phyloP scores from a whole-genome alignment of 1,140 invertebrate species.

The Xylocopa sonorina region DNA sequence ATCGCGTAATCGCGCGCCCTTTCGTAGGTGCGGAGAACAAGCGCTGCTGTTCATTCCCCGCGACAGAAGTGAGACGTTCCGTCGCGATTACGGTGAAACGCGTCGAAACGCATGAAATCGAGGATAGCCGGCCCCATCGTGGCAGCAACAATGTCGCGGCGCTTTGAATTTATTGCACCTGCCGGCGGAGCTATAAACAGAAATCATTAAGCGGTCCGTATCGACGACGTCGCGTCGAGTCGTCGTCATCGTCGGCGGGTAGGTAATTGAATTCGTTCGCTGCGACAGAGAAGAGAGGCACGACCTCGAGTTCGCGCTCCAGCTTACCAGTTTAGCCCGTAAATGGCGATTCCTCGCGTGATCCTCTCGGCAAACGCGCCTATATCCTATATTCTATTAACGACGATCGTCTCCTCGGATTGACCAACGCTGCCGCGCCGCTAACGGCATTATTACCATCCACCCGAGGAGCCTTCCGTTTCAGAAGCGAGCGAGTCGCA shows the following conservation, averaged over 20 bases:
- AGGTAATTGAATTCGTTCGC: constrained; percentile 59
- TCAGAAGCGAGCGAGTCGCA: too few species aligned
- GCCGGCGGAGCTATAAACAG: constrained; percentile 60
- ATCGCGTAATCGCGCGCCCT: too few species aligned
- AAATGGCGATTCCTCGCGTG: constrained; percentile 28
- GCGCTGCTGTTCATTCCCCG: constrained; percentile 9
- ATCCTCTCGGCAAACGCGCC: too few species aligned
- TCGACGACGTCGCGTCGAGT: background rate
- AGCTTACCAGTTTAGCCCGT: constrained; percentile 17
- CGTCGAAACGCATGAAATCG: constrained; percentile 49
- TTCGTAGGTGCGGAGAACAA: background rate
- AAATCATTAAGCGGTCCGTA: constrained; percentile 64
- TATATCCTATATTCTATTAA: too few species aligned
- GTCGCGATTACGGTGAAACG: constrained; percentile 43
- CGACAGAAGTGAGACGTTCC: constrained; percentile 55
- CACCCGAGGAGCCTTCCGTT: too few species aligned
- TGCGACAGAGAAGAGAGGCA: constrained; percentile 12
- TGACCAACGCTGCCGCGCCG: too few species aligned
- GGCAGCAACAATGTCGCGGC: constrained; percentile 53
- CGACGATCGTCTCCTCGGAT: too few species aligned
- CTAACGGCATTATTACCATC: too few species aligned
- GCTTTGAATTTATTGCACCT: constrained; percentile 62
- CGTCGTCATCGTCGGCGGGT: constrained; percentile 15
- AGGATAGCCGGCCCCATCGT: constrained; percentile 56
- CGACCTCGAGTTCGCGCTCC: constrained; percentile 45